Conservation (phyloP, 2,888 invertebrate genomes). For the Cremastinae sp. region DNA sequence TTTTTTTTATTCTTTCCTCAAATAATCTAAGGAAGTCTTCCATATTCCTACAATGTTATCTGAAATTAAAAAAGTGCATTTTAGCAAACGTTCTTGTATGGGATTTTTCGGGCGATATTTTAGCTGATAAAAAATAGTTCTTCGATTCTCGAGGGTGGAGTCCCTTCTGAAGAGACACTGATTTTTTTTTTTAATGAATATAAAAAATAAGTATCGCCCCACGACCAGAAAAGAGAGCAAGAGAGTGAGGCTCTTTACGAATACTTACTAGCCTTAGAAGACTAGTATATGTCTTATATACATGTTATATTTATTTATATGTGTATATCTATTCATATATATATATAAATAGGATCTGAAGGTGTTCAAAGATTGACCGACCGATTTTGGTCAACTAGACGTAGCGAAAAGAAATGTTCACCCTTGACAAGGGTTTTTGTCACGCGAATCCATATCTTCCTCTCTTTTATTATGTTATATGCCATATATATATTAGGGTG, state of each 20-base stretch:
- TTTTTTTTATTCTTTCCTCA: constrained; percentile 36
- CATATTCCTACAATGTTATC: not conserved
- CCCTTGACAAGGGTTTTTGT: constrained; percentile 28
- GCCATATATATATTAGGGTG: constrained; percentile 43
- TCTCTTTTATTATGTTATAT: constrained; percentile 16
- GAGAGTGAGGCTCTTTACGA: constrained; percentile 61
- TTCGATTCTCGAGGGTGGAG: not conserved
- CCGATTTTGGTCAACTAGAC: constrained; percentile 59
- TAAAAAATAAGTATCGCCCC: constrained; percentile 31
- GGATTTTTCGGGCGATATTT: not conserved
- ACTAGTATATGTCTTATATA: constrained; percentile 71
- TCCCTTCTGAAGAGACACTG: not conserved
- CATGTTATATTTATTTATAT: constrained; percentile 7
- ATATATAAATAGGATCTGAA: constrained; percentile 66
- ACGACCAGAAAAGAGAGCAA: constrained; percentile 20
- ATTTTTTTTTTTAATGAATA: constrained; percentile 9
- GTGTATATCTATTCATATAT: not conserved
- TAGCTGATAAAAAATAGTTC: constrained; percentile 4
- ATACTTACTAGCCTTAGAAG: constrained; percentile 75
- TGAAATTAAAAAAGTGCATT: constrained; percentile 16
- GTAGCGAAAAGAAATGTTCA: constrained; percentile 39
- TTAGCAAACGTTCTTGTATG: constrained; percentile 12
- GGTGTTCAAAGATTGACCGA: constrained; percentile 70
- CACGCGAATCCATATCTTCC: constrained; percentile 32
- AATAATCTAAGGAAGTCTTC: not conserved